These are phyloP conservation scores for Cebus imitator DNA, from an alignment of 2,113 vertebrate species.

Conservation along the genomic window DNA sequence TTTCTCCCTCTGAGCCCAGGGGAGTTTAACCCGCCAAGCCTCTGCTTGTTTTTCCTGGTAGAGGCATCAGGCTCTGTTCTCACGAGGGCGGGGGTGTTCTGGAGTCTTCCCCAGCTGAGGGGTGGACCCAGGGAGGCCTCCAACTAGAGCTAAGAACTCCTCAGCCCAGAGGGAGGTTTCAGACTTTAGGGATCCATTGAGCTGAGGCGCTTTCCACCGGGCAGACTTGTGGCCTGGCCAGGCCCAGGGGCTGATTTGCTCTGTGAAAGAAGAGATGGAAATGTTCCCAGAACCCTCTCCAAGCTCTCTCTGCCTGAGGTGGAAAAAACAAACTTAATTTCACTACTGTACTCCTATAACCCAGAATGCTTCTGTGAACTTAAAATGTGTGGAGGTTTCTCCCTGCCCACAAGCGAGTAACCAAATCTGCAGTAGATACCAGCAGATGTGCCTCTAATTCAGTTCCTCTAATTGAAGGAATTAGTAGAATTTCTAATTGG, in stretches of 20 bases:
- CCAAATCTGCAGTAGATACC: background rate
- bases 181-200: background rate
- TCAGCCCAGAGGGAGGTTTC: background rate
- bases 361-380: background rate
- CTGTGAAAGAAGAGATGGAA: background rate
- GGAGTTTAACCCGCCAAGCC: background rate
- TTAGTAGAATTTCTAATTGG: too few relatives aligned
- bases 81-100: background rate
- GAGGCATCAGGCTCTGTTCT: background rate
- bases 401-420: background rate
- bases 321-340: background rate
- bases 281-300: background rate
- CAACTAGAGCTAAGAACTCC: background rate
- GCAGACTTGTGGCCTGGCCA: background rate
- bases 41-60: background rate
- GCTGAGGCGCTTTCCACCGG: background rate
- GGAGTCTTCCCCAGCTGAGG: background rate
- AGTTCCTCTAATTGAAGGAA: too few relatives aligned
- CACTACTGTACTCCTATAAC: background rate
- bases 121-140: background rate
- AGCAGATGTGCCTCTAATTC: background rate
- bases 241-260: background rate
- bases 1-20: background rate
- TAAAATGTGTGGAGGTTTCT: background rate
- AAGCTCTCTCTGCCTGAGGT: background rate